Percentiles rank a stretch among this genome's conserved stretches.
phyloP scores from a whole-genome alignment of 1,140 invertebrate species.

The Ptiloglossa arizonensis region DNA sequence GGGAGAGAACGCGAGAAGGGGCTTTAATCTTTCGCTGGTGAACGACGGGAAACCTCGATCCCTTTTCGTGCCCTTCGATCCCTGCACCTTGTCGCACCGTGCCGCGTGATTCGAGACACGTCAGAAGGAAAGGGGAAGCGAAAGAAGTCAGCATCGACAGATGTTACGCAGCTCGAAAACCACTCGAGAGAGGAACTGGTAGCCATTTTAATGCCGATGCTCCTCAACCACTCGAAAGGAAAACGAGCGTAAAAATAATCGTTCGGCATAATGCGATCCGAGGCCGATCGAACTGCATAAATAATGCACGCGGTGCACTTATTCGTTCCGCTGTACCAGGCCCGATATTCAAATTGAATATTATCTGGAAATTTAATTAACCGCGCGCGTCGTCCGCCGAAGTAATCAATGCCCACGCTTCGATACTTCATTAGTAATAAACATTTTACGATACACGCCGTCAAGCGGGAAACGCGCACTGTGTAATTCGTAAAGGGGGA shows the following conservation, averaged over 20 bases:
- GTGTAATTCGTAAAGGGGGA: background rate
- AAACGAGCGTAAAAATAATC: slow-evolving; percentile 61
- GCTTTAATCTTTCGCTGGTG: slow-evolving; percentile 59
- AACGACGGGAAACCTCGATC: slow-evolving; percentile 55
- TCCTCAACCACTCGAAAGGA: slow-evolving; percentile 30
- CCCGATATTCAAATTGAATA: background rate
- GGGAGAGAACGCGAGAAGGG: background rate
- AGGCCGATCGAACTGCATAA: slow-evolving; percentile 20
- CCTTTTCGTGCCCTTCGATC: slow-evolving; percentile 62
- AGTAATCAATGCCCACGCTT: background rate
- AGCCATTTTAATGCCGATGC: slow-evolving; percentile 58
- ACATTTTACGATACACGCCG: background rate
- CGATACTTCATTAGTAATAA: slow-evolving; percentile 13
- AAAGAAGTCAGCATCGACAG: slow-evolving; percentile 66
- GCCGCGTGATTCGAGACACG: slow-evolving; percentile 49
- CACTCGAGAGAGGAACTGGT: slow-evolving; percentile 63
- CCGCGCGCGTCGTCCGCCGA: background rate
- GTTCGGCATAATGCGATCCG: slow-evolving; percentile 30
- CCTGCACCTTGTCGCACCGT: slow-evolving; percentile 52
- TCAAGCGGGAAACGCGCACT: no score
- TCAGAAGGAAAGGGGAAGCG: slow-evolving; percentile 33
- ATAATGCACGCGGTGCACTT: background rate
- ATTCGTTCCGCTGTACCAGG: background rate
- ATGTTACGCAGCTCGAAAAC: slow-evolving; percentile 59
- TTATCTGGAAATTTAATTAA: slow-evolving; percentile 29